These are phyloP conservation scores for Columba janthina DNA, from an alignment of 2,113 vertebrate species.

Conservation along the genomic window DNA sequence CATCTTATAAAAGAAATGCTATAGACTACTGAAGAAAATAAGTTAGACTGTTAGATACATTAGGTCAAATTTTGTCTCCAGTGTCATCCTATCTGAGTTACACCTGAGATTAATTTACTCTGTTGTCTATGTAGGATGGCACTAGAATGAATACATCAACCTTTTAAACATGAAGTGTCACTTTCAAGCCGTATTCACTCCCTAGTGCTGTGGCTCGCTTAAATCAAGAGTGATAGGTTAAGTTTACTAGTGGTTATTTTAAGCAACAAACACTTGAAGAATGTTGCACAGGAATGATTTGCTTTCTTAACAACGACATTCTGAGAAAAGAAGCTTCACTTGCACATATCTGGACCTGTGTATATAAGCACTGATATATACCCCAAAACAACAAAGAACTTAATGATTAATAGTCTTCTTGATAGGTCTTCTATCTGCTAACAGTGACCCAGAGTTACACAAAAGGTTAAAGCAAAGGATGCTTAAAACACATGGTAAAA, in stretches of 20 bases:
- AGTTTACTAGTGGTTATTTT: neutral
- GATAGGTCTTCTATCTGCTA: neutral
- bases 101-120: slow-evolving; percentile 11
- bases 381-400: neutral
- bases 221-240: slow-evolving; percentile 7
- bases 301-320: neutral
- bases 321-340: neutral
- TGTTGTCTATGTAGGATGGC: neutral
- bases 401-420: neutral
- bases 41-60: neutral
- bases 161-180: neutral
- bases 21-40: neutral
- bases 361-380: neutral
- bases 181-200: neutral
- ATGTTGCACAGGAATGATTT: neutral
- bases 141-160: neutral
- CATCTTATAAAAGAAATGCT: neutral
- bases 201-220: neutral
- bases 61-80: neutral
- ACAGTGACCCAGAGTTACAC: neutral
- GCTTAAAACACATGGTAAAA: neutral
- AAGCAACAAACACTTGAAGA: neutral
- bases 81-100: neutral
- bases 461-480: neutral
- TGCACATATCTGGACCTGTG: neutral